These are phyloP conservation scores for Orchesellides sinensis DNA, from an alignment of 2,888 invertebrate genomes.

Conservation along the genomic window DNA sequence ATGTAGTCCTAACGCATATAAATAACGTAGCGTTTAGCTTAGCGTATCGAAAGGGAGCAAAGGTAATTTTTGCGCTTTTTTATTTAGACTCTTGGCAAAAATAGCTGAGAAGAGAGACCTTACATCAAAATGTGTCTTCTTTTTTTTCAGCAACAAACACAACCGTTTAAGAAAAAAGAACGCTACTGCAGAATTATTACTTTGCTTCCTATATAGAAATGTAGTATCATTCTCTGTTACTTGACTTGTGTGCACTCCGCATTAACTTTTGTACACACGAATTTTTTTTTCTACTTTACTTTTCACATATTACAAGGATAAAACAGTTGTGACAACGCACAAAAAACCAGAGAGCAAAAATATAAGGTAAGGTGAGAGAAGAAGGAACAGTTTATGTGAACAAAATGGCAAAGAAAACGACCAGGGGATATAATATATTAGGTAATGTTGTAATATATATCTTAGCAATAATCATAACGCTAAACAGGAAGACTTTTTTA, in stretches of 20 bases:
- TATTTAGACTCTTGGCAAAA: too few species aligned
- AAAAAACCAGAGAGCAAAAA: not conserved
- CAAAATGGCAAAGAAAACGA: not conserved
- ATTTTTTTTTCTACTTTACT: not conserved
- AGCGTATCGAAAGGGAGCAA: slow-evolving; percentile 14
- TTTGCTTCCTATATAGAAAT: too few species aligned
- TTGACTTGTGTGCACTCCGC: too few species aligned
- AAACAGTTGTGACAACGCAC: not conserved
- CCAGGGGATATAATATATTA: not conserved
- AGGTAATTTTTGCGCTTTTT: slow-evolving; percentile 2
- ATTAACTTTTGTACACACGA: too few species aligned
- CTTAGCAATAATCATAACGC: not conserved
- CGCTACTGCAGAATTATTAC: too few species aligned
- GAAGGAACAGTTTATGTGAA: not conserved
- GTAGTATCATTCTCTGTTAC: too few species aligned
- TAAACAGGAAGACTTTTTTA: not conserved
- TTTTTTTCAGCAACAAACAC: too few species aligned
- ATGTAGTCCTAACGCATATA: too few species aligned
- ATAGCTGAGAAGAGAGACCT: too few species aligned
- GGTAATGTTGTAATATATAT: not conserved
- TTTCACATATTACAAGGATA: not conserved
- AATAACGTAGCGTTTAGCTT: slow-evolving; percentile 5
- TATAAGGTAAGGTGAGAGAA: not conserved
- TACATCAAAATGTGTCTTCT: too few species aligned
- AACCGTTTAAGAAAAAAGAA: too few species aligned